These are phyloP conservation scores for Amphimallon solstitiale DNA, from an alignment of 2,888 invertebrate genomes.

Conservation along the genomic window DNA sequence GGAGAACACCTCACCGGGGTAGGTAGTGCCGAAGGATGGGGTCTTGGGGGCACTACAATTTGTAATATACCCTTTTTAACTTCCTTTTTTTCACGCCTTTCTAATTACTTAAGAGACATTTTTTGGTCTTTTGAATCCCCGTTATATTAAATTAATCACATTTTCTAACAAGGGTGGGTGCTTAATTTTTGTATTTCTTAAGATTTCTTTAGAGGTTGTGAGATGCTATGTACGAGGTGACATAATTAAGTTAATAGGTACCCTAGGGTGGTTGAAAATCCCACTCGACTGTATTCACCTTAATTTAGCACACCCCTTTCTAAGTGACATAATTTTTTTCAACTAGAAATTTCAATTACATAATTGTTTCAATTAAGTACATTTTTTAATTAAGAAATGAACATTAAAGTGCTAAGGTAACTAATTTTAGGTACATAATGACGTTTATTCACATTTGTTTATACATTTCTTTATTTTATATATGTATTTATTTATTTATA, in stretches of 20 bases:
- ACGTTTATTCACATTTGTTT: no score
- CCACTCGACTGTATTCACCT: neutral
- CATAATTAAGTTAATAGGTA: conserved; percentile 40
- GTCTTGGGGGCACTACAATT: conserved; percentile 13
- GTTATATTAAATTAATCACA: conserved; percentile 59
- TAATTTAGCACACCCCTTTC: neutral
- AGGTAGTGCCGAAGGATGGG: no score
- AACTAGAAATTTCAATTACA: conserved; percentile 43
- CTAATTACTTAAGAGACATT: conserved; percentile 55
- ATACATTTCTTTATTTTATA: no score
- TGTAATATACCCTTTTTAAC: conserved; percentile 26
- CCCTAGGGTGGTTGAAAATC: conserved; percentile 22
- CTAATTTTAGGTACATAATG: no score
- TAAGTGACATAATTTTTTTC: conserved; percentile 30
- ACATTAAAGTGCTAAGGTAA: neutral
- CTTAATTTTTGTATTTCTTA: conserved; percentile 40
- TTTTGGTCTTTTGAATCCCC: conserved; percentile 50
- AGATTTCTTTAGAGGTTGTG: conserved; percentile 18
- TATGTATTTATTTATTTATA: no score
- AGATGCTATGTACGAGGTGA: neutral
- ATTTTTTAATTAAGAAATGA: neutral
- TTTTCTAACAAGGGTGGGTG: conserved; percentile 51
- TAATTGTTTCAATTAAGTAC: conserved; percentile 41
- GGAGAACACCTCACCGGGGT: neutral
- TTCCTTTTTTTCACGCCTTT: conserved; percentile 51